Evolutionary conservation across 1,140 invertebrate genomes (phyloP).

Genomic region (Drosophila dunni): DNA sequence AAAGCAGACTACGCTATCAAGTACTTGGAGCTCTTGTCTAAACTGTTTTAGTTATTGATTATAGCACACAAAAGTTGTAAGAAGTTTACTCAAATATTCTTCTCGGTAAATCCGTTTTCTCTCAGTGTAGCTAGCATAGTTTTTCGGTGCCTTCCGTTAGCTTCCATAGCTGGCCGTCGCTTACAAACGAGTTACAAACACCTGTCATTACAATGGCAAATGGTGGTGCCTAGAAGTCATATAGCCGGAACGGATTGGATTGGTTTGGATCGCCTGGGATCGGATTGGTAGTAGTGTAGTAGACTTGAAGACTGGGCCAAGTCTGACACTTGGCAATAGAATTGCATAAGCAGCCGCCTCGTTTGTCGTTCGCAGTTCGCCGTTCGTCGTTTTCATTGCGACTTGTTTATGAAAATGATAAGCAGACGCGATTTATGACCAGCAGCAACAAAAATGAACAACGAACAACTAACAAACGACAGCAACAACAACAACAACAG

Average conservation of each 20-base stretch:
- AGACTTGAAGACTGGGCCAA: slow-evolving; percentile 13
- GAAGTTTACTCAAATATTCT: background rate
- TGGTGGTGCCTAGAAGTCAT: slow-evolving; percentile 40
- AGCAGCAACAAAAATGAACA: slow-evolving; percentile 33
- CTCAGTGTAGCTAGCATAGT: slow-evolving; percentile 10
- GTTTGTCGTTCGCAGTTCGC: slow-evolving; percentile 4
- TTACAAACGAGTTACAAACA: slow-evolving; percentile 80
- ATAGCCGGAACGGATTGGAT: slow-evolving; percentile 2
- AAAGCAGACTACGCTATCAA: background rate
- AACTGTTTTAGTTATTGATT: background rate
- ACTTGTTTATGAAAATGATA: slow-evolving; percentile 84
- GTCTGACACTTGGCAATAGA: slow-evolving; percentile 47
- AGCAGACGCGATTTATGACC: slow-evolving; percentile 78
- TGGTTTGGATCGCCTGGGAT: background rate
- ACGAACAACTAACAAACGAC: slow-evolving; percentile 17
- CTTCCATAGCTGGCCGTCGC: slow-evolving; percentile 39
- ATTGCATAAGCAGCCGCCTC: slow-evolving; percentile 72
- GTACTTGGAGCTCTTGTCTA: slow-evolving; percentile 9
- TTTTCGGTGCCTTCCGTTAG: slow-evolving; percentile 64
- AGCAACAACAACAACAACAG: slow-evolving; percentile 19
- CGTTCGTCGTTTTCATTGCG: slow-evolving; percentile 57
- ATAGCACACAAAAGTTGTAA: background rate
- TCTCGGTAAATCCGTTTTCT: slow-evolving; percentile 5
- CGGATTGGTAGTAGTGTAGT: background rate
- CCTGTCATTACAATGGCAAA: slow-evolving; percentile 80